Conservation (phyloP, 2,113 vertebrate genomes). For the Polyodon spathula region DNA sequence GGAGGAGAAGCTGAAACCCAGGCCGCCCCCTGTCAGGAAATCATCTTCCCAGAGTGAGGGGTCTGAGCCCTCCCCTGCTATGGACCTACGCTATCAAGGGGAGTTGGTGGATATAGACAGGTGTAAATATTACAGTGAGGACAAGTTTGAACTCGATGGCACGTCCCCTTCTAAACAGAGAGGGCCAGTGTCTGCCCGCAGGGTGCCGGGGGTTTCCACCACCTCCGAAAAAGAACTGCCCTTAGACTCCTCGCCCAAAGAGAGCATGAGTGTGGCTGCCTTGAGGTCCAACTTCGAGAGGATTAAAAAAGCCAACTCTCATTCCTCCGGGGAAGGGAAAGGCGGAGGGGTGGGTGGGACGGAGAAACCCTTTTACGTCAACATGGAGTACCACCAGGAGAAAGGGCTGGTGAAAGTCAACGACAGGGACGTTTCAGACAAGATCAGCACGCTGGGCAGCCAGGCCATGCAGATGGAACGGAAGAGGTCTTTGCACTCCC, state of each 20-base stretch:
- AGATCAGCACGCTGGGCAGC: constrained; percentile 77
- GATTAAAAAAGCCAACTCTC: constrained; percentile 70
- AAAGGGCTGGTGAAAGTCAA: constrained; percentile 81
- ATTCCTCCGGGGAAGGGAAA: constrained; percentile 59
- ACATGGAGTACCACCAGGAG: constrained; percentile 92
- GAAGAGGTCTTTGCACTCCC: constrained; percentile 67
- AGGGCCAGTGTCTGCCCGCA: constrained; percentile 50
- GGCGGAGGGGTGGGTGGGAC: constrained; percentile 42
- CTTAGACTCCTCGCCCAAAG: constrained; percentile 53
- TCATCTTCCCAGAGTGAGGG: constrained; percentile 71
- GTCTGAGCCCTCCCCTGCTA: constrained; percentile 56
- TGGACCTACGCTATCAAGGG: constrained; percentile 55
- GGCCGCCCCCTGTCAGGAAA: constrained; percentile 63
- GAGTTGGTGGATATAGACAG: constrained; percentile 50
- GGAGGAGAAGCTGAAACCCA: constrained; percentile 63
- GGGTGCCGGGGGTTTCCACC: constrained; percentile 31
- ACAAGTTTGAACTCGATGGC: constrained; percentile 51
- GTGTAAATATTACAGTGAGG: constrained; percentile 47
- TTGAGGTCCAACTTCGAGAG: constrained; percentile 86
- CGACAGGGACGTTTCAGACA: constrained; percentile 82
- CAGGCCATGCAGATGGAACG: constrained; percentile 93
- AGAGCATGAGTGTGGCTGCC: constrained; percentile 82
- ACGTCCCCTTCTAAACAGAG: constrained; percentile 63
- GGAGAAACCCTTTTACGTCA: constrained; percentile 80
- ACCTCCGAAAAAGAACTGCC: constrained; percentile 61